phyloP scores from a whole-genome alignment of 2,888 invertebrate species.

The Drosophila paucipuncta region DNA sequence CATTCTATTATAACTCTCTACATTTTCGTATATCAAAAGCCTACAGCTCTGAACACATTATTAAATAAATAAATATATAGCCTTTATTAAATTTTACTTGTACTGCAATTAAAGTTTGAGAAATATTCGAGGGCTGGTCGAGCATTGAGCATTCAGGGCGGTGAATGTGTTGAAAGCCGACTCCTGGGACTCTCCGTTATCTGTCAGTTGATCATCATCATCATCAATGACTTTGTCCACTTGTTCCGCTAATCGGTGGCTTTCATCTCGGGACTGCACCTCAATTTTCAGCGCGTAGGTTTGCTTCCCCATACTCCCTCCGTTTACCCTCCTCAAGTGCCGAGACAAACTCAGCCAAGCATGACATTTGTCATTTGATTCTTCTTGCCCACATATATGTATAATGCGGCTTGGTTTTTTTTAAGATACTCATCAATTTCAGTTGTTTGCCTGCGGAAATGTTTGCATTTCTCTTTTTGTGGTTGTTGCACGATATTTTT shows the following conservation, averaged over 20 bases:
- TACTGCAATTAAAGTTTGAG: neutral
- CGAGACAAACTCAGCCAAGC: slow-evolving; percentile 45
- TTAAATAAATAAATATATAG: neutral
- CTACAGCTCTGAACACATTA: neutral
- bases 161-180: slow-evolving; percentile 25
- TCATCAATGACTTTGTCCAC: slow-evolving; percentile 31
- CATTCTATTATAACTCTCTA: neutral
- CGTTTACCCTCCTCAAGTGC: slow-evolving; percentile 13
- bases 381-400: slow-evolving; percentile 37
- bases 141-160: slow-evolving; percentile 26
- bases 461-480: slow-evolving; percentile 2
- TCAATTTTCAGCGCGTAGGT: slow-evolving; percentile 3
- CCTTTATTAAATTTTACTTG: neutral
- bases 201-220: slow-evolving; percentile 37
- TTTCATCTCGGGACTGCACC: slow-evolving; percentile 24
- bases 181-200: slow-evolving; percentile 39
- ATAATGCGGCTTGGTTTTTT: slow-evolving; percentile 12
- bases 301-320: neutral
- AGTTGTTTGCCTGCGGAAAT: slow-evolving; percentile 1
- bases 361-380: slow-evolving; percentile 57
- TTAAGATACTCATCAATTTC: slow-evolving; percentile 29
- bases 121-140: slow-evolving; percentile 19
- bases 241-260: slow-evolving; percentile 46
- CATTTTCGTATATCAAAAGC: neutral
- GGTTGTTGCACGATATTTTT: slow-evolving; percentile 14